Percentiles rank a stretch among this genome's conserved stretches.
These are phyloP conservation scores for Philereme transversata DNA, from an alignment of 2,888 invertebrate species.

Conservation along the genomic window DNA sequence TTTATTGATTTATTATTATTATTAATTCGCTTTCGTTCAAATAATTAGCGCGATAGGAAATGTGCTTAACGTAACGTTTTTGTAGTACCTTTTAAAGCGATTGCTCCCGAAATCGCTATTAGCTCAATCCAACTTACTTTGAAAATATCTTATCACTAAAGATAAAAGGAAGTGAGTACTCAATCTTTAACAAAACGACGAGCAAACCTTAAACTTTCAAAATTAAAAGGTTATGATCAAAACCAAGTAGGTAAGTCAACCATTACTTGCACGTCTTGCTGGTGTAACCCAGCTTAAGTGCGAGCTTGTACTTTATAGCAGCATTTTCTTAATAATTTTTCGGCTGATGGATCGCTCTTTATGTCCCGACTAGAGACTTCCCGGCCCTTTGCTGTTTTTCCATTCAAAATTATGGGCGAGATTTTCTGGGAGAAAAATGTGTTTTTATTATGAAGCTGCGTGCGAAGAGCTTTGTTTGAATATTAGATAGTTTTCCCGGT, in stretches of 20 bases:
- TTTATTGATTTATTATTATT: no score
- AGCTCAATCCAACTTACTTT: no score
- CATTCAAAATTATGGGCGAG: slow-evolving; percentile 35
- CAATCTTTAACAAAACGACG: slow-evolving; percentile 4
- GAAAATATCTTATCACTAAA: neutral
- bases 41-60: no score
- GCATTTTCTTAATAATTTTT: slow-evolving; percentile 49
- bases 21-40: no score
- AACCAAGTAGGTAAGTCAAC: neutral
- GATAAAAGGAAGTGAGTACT: neutral
- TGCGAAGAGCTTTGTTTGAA: neutral
- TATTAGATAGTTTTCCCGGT: no score
- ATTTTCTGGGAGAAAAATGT: slow-evolving; percentile 29
- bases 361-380: slow-evolving; percentile 24
- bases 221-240: slow-evolving; percentile 8
- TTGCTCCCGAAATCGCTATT: no score
- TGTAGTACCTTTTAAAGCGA: no score
- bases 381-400: slow-evolving; percentile 30
- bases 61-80: no score
- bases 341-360: slow-evolving; percentile 47
- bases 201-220: slow-evolving; percentile 6
- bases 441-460: neutral
- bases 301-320: slow-evolving; percentile 45
- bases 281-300: slow-evolving; percentile 14
- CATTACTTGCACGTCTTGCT: slow-evolving; percentile 10